Base-by-base conservation (phyloP, 2,888 invertebrate species). In the Apamea crenata region DNA sequence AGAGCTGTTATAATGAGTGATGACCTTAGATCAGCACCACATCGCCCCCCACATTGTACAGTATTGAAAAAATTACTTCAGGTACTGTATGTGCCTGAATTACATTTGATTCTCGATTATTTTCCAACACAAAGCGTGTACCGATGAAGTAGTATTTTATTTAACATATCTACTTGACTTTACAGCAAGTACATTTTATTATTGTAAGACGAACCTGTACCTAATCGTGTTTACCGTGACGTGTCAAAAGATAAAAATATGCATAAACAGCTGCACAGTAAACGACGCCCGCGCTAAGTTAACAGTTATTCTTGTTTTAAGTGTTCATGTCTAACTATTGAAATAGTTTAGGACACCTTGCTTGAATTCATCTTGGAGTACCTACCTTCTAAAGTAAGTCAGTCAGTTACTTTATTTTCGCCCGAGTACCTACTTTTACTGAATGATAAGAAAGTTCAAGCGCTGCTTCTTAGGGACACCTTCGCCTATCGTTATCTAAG, bases 191-290 rank as follows among this genome's bases (percentile, higher is more conserved):
- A 25, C 32, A 74, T 66, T 63, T 53, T 77, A 56, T 72, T 68
- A 65, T 77, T 72, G 21, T 44, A 73, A 68, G 61, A 69, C 74
- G 68, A 72, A 80, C 63, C 32, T n/a, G 56, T 70, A 56, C 36
- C 47, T 74, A 75, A 77, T 77, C 74, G 66, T 44, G 65, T 77
- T 25, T 56, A 77, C 50, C n/a, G 77, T 77, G 80, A 77, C 86
- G 83, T 47, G 59, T 69, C 32, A 44, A 36, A 36, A 70, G 80
- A 85, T 85, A 80, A 83, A 77, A 68, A 70, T 44, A 44, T 65
- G 63, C 61, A 78, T 71, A 53, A 82, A 74, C 56, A 68, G 61
- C 70, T 61, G 36, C 80, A 36, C 53, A 77, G 59, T 69, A n/a
- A 14, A n/a, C 77, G 66, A 29, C 67, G 56, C 63, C 66, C 76